Evolutionary conservation across 2,888 invertebrate species (phyloP).

Genomic region (Parnassius glacialis): DNA sequence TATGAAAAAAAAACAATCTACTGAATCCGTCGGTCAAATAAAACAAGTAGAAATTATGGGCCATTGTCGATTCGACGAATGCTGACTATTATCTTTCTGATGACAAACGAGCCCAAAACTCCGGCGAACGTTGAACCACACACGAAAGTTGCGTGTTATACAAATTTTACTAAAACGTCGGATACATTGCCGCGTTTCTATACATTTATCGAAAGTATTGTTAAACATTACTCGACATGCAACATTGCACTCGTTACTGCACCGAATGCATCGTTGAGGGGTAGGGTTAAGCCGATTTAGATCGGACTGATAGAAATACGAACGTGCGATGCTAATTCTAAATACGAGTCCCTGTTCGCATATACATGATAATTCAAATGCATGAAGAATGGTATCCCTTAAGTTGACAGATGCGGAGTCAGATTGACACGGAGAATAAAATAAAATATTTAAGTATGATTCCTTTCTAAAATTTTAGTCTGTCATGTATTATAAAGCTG

Average conservation of each 20-base stretch:
- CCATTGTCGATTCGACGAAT: constrained; percentile 64
- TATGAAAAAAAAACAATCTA: no score
- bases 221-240: constrained; percentile 26
- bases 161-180: constrained; percentile 28
- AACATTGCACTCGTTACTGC: constrained; percentile 32
- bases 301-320: constrained; percentile 56
- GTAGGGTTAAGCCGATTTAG: constrained; percentile 71
- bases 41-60: constrained; percentile 54
- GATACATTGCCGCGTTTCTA: constrained; percentile 46
- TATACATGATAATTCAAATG: constrained; percentile 51
- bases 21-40: constrained; percentile 37
- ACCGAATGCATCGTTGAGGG: constrained; percentile 40
- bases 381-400: constrained; percentile 47
- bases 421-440: constrained; percentile 35
- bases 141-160: constrained; percentile 29
- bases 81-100: constrained; percentile 62
- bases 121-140: constrained; percentile 44
- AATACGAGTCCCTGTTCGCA: constrained; percentile 56
- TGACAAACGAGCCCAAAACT: constrained; percentile 67
- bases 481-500: constrained; percentile 5
- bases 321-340: constrained; percentile 65
- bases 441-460: constrained; percentile 7
- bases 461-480: constrained; percentile 19
- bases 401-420: constrained; percentile 44
- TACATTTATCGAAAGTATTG: constrained; percentile 3